phyloP scores from a whole-genome alignment of 2,797 vertebrate genomes.

The Neosalanx taihuensis region DNA sequence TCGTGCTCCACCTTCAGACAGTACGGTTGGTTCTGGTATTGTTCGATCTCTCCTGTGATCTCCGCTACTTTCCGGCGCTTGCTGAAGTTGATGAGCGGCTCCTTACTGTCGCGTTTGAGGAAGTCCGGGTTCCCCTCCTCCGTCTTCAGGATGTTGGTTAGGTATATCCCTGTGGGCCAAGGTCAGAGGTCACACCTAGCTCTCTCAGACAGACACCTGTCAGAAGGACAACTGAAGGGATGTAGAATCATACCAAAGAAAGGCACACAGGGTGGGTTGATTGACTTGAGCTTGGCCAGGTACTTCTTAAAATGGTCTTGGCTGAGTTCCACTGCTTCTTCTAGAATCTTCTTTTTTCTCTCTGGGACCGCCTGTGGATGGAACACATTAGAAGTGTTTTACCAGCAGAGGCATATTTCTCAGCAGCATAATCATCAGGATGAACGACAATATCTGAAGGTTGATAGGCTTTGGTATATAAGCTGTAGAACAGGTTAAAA shows the following conservation, averaged over 20 bases:
- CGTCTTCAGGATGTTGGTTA: conserved; percentile 98
- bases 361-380: conserved; percentile 74
- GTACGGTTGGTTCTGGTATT: conserved; percentile 99
- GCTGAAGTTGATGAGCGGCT: conserved; percentile 94
- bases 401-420: neutral
- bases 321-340: conserved; percentile 95
- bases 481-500: neutral
- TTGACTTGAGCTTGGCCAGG: conserved; percentile 94
- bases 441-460: too few relatives aligned
- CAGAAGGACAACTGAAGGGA: neutral
- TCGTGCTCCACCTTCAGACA: conserved; percentile 90
- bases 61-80: conserved; percentile 98
- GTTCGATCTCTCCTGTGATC: conserved; percentile 98
- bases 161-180: conserved; percentile 84
- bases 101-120: conserved; percentile 90
- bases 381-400: neutral
- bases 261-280: conserved; percentile 99
- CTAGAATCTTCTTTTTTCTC: conserved; percentile 89
- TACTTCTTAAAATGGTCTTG: conserved; percentile 99
- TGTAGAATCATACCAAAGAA: conserved; percentile 86
- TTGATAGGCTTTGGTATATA: too few relatives aligned
- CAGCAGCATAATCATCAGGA: too few relatives aligned
- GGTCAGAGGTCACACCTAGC: neutral
- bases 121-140: conserved; percentile 98
- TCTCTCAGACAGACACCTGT: neutral